Base-by-base conservation (phyloP, 2,888 invertebrate species). In the Chalcis sispes region DNA sequence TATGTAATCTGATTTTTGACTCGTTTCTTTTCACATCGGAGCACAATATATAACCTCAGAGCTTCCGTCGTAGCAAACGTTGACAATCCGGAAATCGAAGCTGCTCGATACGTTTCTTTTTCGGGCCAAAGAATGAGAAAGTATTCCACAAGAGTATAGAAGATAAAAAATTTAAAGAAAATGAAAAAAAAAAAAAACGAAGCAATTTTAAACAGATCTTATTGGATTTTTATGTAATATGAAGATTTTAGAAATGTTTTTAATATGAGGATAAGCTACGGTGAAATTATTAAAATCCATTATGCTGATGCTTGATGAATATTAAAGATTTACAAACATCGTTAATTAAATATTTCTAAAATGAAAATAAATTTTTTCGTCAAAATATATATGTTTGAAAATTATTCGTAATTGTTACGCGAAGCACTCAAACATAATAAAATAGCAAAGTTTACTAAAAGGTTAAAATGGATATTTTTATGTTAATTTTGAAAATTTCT, bases 1-100 rank as follows among this genome's bases (percentile, higher is more conserved):
- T 42, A 20, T 18, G 13, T 23, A 13, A 10, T 4, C 8, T 8
- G 32, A 15, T 61, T 59, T 29, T 20, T 27, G 67, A 23, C 61
- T 62, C 62, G 67, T 50, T 54, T 66, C 50, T 67, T 70, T 65
- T 71, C 52, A 54, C 61, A 25, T 62, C 52, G 20, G n/a, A 59
- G 50, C 59, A n/a, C 59, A n/a, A 70, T 56, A 27, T 50, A 64
- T 50, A 70, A 23, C 50, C 36, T 8, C 46, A 66, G 48, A 42
- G 72, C 61, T 69, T 72, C 56, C 70, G 27, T 32, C 29, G 65
- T 67, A 46, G 52, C 56, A 36, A 61, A 75, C 29, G 71, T 58
- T 56, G 72, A 72, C n/a, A n/a, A 61, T 75, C 70, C 58, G 69
- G 70, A 65, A 75, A 72, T 75, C 65, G 75, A 75, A 69, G n/a